phyloP scores from a whole-genome alignment of 2,888 invertebrate genomes.

The Luperina nickerlii region DNA sequence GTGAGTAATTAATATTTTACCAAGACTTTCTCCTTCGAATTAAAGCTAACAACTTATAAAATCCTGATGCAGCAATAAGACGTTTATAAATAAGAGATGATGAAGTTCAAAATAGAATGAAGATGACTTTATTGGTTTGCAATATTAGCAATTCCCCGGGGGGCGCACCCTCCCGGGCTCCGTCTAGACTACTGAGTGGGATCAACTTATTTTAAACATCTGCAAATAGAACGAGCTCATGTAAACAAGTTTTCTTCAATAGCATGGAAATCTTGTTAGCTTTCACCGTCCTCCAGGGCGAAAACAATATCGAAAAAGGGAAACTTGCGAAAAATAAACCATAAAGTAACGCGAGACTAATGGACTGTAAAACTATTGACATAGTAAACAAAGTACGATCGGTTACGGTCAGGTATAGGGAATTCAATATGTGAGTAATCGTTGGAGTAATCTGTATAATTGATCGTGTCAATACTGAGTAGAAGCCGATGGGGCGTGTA shows the following conservation, averaged over 20 bases:
- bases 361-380: conserved; percentile 20
- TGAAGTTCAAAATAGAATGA: conserved; percentile 74
- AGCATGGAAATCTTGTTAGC: conserved; percentile 67
- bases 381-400: conserved; percentile 33
- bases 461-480: conserved; percentile 65
- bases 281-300: conserved; percentile 62
- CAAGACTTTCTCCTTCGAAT: conserved; percentile 43
- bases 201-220: conserved; percentile 79
- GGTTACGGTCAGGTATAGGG: conserved; percentile 30
- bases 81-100: conserved; percentile 50
- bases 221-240: conserved; percentile 72
- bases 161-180: conserved; percentile 78
- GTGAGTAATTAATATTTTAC: conserved; percentile 37
- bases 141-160: conserved; percentile 80
- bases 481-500: conserved; percentile 68
- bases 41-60: conserved; percentile 16
- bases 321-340: conserved; percentile 38
- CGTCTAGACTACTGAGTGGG: conserved; percentile 84
- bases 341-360: conserved; percentile 38
- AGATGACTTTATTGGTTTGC: conserved; percentile 83
- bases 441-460: conserved; percentile 61
- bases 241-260: conserved; percentile 75
- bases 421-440: conserved; percentile 45
- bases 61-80: conserved; percentile 36
- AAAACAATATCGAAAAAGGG: conserved; percentile 36